phyloP scores from a whole-genome alignment of 2,888 invertebrate species.

The Entomobrya multifasciata region DNA sequence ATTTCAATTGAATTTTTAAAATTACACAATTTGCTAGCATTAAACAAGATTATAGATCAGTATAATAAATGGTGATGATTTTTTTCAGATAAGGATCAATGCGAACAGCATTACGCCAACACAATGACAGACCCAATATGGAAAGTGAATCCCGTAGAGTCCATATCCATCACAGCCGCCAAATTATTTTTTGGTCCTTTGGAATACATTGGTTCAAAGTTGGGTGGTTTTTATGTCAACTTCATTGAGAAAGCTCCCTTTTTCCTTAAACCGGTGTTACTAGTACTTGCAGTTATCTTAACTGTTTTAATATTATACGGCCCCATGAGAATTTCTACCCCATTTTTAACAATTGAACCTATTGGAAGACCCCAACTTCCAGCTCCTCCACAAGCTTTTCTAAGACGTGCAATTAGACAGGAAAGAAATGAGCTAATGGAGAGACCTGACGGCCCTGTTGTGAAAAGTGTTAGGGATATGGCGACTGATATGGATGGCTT shows the following conservation, averaged over 20 bases:
- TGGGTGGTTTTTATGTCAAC: slow-evolving; percentile 74
- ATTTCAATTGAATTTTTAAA: too few species aligned
- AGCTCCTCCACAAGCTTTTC: slow-evolving; percentile 15
- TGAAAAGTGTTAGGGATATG: slow-evolving; percentile 72
- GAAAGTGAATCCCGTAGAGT: slow-evolving; percentile 76
- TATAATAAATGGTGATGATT: not conserved
- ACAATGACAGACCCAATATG: slow-evolving; percentile 78
- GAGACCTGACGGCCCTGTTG: slow-evolving; percentile 70
- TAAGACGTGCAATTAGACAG: slow-evolving; percentile 23
- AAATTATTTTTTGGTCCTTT: slow-evolving; percentile 74
- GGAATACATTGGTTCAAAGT: slow-evolving; percentile 73
- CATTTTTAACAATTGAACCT: slow-evolving; percentile 76
- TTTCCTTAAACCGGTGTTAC: slow-evolving; percentile 74
- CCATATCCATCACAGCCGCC: slow-evolving; percentile 72
- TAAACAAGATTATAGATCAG: not conserved
- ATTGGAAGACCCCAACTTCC: slow-evolving; percentile 44
- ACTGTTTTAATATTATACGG: slow-evolving; percentile 66
- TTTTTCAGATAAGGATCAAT: slow-evolving; percentile 74
- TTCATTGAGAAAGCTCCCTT: slow-evolving; percentile 72
- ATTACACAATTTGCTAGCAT: too few species aligned
- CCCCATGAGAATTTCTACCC: slow-evolving; percentile 70
- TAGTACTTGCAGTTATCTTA: slow-evolving; percentile 67
- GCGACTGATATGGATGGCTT: slow-evolving; percentile 77
- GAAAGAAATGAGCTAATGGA: slow-evolving; percentile 65
- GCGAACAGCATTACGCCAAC: slow-evolving; percentile 73